A percentile compares a stretch with the other conserved stretches of the same genome.
Conservation (phyloP, 2,888 invertebrate genomes). For the Heliconius aoede region DNA sequence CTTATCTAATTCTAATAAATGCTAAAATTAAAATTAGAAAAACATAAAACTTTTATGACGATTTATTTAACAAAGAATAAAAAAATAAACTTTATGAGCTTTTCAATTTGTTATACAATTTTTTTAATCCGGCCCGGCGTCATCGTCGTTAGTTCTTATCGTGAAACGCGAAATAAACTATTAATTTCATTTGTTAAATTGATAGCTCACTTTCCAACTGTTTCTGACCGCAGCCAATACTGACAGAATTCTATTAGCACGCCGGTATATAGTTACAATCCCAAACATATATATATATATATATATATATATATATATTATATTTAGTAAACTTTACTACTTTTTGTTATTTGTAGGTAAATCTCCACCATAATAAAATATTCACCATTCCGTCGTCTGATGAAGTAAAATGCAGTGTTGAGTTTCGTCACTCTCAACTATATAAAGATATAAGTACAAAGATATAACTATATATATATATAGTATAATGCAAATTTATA, state of each 20-base stretch:
- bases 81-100: conserved; percentile 5
- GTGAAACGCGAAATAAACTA: conserved; percentile 16
- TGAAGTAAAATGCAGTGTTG: too few species aligned
- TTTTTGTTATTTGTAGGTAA: neutral
- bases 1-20: too few species aligned
- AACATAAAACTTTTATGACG: neutral
- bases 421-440: too few species aligned
- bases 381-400: neutral
- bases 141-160: conserved; percentile 29
- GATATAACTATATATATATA: too few species aligned
- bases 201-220: conserved; percentile 28
- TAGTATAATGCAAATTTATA: too few species aligned
- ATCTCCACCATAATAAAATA: too few species aligned
- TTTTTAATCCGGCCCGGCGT: neutral
- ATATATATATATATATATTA: too few species aligned
- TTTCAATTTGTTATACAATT: conserved; percentile 27
- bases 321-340: too few species aligned
- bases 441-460: too few species aligned
- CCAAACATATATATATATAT: neutral
- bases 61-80: conserved; percentile 17
- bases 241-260: neutral
- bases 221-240: conserved; percentile 25
- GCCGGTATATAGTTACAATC: neutral
- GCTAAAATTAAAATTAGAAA: neutral
- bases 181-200: conserved; percentile 29